A percentile compares a stretch with the other conserved stretches of the same genome.
Evolutionary conservation across 1,140 invertebrate genomes (phyloP).

Genomic region (Archegozetes longisetosus): DNA sequence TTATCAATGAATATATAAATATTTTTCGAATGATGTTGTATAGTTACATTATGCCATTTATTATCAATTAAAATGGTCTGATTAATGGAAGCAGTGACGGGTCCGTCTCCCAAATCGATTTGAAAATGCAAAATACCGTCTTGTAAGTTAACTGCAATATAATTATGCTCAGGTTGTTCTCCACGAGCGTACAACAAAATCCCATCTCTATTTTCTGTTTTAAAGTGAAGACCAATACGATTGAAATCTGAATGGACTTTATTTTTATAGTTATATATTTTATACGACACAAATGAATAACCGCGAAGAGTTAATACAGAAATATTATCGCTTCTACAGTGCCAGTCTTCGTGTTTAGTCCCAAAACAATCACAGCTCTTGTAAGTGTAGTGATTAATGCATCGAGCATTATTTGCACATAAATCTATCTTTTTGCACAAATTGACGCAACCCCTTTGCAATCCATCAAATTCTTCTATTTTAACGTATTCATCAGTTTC

Average conservation of each 20-base stretch:
- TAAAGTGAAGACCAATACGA: slow-evolving; percentile 70
- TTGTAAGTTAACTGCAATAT: slow-evolving; percentile 60
- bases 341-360: slow-evolving; percentile 69
- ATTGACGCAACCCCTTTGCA: slow-evolving; percentile 29
- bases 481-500: slow-evolving; percentile 18
- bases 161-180: slow-evolving; percentile 52
- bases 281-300: slow-evolving; percentile 77
- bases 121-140: slow-evolving; percentile 58
- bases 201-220: slow-evolving; percentile 36
- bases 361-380: slow-evolving; percentile 79
- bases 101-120: slow-evolving; percentile 63
- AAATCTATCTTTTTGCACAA: slow-evolving; percentile 58
- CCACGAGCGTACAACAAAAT: slow-evolving; percentile 10
- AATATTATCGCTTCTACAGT: slow-evolving; percentile 52
- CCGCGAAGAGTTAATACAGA: slow-evolving; percentile 70
- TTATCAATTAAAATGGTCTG: slow-evolving; percentile 33
- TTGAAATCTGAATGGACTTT: slow-evolving; percentile 68
- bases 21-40: slow-evolving; percentile 52
- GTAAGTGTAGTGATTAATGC: slow-evolving; percentile 73
- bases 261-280: slow-evolving; percentile 82
- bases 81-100: slow-evolving; percentile 21
- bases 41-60: slow-evolving; percentile 76
- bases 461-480: slow-evolving; percentile 47
- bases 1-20: slow-evolving; percentile 54
- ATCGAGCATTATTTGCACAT: slow-evolving; percentile 61